Base-by-base conservation (phyloP, 2,888 invertebrate species). In the Nymphalis urticae region DNA sequence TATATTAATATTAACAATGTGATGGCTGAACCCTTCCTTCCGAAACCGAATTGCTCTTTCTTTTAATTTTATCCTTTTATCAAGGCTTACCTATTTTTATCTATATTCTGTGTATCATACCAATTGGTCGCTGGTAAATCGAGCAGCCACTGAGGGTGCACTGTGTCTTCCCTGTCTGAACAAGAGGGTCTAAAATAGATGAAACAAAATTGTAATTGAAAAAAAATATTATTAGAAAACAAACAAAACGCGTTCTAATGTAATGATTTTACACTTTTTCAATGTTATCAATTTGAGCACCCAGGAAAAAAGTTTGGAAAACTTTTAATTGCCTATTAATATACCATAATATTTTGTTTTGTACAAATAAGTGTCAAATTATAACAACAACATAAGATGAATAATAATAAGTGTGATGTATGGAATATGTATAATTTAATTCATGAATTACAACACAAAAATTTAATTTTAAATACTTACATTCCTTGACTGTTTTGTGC, bases 81-180 rank as follows among this genome's bases (percentile, higher is more conserved):
- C 61, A 66, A 66, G 66, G 62, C 80, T 82, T 79, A 88, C 89
- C 87, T 85, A 76, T 80, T 81, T 68, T 65, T 81, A 75, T 77
- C 79, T 79, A 80, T 84, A 75, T 76, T 80, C 76, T 87, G 83
- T 77, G 84, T 90, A 80, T 93, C 93, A 79, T 95, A 94, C 95
- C 95, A 95, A 78, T 94, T 94, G 83, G 93, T 84, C 84, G 93
- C 88, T n/a, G 94, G 89, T 48, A 94, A 93, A 79, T 95, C 95
- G 53, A 94, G 84, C 21, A 95, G 85, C 95, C 95, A 95, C 73
- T 94, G 94, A 2, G 94, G 94, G 75, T 94, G 94, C 17, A 94
- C 94, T 2, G 94, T 94, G 75, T 95, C 95, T 77, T 95, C 95
- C 68, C 94, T 93, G 76, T 93, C 93, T 4, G 93, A 92, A 75